Percentiles rank a stretch among this genome's conserved stretches.
phyloP scores from a whole-genome alignment of 23 tunicate genomes.

The Halocynthia aurantium region DNA sequence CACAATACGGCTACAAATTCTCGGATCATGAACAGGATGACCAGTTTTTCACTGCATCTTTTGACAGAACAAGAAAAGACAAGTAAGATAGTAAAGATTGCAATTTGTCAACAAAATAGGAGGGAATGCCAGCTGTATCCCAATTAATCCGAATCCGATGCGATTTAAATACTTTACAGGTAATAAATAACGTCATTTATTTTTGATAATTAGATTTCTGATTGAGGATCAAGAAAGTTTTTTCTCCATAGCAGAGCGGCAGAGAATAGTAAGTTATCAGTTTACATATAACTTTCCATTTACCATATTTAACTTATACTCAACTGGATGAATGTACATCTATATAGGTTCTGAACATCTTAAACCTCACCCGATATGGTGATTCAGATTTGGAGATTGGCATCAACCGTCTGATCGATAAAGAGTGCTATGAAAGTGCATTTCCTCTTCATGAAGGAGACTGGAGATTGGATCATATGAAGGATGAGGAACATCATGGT shows the following conservation, averaged over 20 bases:
- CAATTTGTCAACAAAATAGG: not conserved
- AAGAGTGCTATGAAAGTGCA: conserved; percentile 21
- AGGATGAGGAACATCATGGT: not conserved
- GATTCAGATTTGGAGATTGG: conserved; percentile 16
- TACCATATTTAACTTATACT: not conserved
- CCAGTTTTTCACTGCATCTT: conserved; percentile 41
- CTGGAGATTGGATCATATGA: conserved; percentile 29
- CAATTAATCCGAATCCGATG: no score
- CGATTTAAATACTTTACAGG: not conserved
- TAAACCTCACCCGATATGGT: conserved; percentile 28
- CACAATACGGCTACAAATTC: conserved; percentile 26
- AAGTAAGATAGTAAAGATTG: conserved; percentile 12
- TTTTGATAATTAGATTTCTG: not conserved
- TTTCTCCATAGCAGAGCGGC: conserved; percentile 38
- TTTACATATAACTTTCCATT: not conserved
- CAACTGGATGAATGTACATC: not conserved
- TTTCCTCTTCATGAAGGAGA: conserved; percentile 56
- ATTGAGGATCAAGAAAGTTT: conserved; percentile 30
- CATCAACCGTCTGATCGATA: conserved; percentile 14
- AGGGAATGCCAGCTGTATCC: no score
- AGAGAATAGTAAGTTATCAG: conserved; percentile 10
- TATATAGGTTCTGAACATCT: conserved; percentile 14
- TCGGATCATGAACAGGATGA: conserved; percentile 42
- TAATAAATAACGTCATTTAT: not conserved
- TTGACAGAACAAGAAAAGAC: conserved; percentile 27